Conservation (phyloP, 2,797 vertebrate genomes). For the Sebastes steindachneri region DNA sequence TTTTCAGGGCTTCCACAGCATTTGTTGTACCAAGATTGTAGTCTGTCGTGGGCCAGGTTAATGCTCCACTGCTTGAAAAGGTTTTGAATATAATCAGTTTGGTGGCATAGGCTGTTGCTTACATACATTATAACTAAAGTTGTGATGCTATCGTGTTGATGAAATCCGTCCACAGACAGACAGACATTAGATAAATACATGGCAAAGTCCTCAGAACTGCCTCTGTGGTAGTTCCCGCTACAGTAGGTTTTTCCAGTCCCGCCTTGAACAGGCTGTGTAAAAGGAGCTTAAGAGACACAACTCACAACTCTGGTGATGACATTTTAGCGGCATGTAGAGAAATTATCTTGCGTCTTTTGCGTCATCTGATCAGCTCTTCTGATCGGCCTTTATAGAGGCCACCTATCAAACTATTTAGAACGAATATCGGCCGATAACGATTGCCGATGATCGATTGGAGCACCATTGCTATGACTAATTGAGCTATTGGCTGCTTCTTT, state of each 20-base stretch:
- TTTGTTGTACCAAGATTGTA: not conserved
- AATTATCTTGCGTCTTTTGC: not conserved
- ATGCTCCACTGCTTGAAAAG: not conserved
- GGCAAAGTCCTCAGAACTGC: too few relatives aligned
- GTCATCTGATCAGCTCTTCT: not conserved
- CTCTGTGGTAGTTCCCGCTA: too few relatives aligned
- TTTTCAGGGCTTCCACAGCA: not conserved
- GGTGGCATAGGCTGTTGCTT: not conserved
- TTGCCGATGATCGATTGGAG: not conserved
- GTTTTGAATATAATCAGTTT: not conserved
- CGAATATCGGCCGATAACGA: not conserved
- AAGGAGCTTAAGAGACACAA: too few relatives aligned
- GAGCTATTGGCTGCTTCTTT: not conserved
- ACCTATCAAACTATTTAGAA: not conserved
- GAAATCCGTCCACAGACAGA: not conserved
- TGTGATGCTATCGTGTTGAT: not conserved
- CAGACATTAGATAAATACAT: too few relatives aligned
- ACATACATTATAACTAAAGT: not conserved
- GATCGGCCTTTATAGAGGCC: not conserved
- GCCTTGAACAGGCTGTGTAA: too few relatives aligned
- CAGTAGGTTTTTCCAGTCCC: too few relatives aligned
- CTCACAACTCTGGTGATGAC: too few relatives aligned
- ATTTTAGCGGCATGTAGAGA: too few relatives aligned
- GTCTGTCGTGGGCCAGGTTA: not conserved
- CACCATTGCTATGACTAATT: constrained; percentile 7